Base-by-base conservation (phyloP, 1,140 invertebrate genomes). In the Harpegnathos saltator region DNA sequence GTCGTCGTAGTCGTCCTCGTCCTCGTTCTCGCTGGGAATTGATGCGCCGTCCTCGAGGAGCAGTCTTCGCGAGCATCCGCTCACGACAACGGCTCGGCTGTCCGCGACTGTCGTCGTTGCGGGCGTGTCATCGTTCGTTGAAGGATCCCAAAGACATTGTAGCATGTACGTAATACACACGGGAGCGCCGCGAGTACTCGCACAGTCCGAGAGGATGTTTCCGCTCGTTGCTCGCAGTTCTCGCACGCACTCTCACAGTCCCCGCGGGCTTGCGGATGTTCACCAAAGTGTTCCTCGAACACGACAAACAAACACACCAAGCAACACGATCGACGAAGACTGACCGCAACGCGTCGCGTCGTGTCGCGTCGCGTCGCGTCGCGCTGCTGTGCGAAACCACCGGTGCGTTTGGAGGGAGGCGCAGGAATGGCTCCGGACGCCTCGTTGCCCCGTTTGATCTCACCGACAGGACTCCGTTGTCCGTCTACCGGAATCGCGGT, bases 111-210 rank as follows among this genome's bases (percentile, higher is more conserved):
- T 59, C 59, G 58, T 58, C 69, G 71, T 74, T 77, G 80, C 89
- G 88, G 88, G 88, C 69, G 88, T 89, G 88, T 89, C 88, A 86
- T 88, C 66, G 86, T 44, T 71, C 71, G 74, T 77, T 65, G 54
- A 26, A 33, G 2, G 48, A 52, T 58, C 63, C 81, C n/a, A n/a
- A n/a, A n/a, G 38, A 50, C 69, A 83, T 78, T 69, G 75, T 19
- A 14, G 62, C 61, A 7, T 14, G 14, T 19, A 14, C 9, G 54
- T 3, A n/a, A 56, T 56, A 19, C 54, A 56, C 54, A 19, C n/a
- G 54, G 54, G 54, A 19, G 11, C n/a, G 17, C 22, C 54, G 54
- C 54, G 11, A 44, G 7, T 19, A n/a, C 4, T 56, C 52, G 52
- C 61, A 17, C 22, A 1, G 59, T 17, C 24, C 9, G 11, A 44